Evolutionary conservation across 2,797 vertebrate species (phyloP).

Genomic region (Pelodytes ibericus): DNA sequence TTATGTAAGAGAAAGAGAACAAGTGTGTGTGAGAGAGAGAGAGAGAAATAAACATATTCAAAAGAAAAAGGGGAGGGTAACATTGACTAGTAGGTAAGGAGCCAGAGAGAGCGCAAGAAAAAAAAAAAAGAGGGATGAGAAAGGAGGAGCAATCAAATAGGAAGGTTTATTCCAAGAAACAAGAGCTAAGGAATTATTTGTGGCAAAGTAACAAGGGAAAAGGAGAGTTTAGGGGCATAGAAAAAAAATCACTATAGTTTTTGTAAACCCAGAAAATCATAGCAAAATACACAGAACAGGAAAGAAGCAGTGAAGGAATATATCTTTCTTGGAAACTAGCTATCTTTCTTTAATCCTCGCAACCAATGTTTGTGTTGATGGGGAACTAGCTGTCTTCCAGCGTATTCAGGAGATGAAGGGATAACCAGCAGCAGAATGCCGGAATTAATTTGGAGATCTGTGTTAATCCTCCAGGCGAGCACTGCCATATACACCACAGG

Average conservation of each 20-base stretch:
- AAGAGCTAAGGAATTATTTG: conserved; percentile 21
- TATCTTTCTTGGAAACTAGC: conserved; percentile 23
- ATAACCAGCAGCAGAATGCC: conserved; percentile 52
- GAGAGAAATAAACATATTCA: conserved; percentile 35
- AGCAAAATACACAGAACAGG: conserved; percentile 1
- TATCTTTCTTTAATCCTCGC: conserved; percentile 12
- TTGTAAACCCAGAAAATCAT: conserved; percentile 3
- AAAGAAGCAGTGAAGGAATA: background rate
- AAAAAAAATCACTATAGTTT: conserved; percentile 14
- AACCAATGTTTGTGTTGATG: conserved; percentile 33
- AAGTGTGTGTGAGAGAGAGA: conserved; percentile 5
- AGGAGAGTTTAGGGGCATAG: conserved; percentile 1
- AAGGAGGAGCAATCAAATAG: conserved; percentile 49
- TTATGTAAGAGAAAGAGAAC: conserved; percentile 19
- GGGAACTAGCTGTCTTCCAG: conserved; percentile 41
- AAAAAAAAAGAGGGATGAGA: conserved; percentile 21
- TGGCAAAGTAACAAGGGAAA: conserved; percentile 11
- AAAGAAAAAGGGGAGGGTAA: conserved; percentile 30
- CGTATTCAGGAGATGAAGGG: conserved; percentile 43
- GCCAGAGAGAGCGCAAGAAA: conserved; percentile 1
- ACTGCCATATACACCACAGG: conserved; percentile 50
- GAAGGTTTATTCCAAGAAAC: conserved; percentile 22
- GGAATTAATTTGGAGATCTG: conserved; percentile 47
- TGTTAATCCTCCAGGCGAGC: conserved; percentile 51
- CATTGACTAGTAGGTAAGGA: conserved; percentile 27